Evolutionary conservation across 2,888 invertebrate species (phyloP).

Genomic region (Gari tellinella): DNA sequence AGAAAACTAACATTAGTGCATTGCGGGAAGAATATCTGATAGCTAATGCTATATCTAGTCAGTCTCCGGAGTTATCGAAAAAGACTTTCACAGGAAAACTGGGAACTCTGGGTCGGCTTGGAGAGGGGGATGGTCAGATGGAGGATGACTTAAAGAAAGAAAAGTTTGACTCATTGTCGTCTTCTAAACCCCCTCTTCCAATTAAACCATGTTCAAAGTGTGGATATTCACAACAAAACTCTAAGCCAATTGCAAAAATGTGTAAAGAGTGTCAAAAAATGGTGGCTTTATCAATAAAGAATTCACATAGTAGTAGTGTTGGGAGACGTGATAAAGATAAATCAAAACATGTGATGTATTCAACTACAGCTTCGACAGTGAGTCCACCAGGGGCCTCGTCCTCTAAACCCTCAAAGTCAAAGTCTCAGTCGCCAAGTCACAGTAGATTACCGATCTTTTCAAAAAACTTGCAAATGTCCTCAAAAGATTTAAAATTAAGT

Average conservation of each 20-base stretch:
- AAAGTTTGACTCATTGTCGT: conserved; percentile 36
- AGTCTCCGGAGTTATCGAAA: conserved; percentile 53
- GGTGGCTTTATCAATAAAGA: conserved; percentile 57
- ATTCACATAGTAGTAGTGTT: conserved; percentile 57
- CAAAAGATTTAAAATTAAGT: conserved; percentile 71
- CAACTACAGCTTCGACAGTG: conserved; percentile 52
- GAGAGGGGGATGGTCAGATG: conserved; percentile 57
- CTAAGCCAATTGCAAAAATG: conserved; percentile 58
- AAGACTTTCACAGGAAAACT: conserved; percentile 17
- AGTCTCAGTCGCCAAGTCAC: conserved; percentile 66
- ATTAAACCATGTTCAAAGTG: conserved; percentile 67
- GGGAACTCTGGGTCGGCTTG: conserved; percentile 8
- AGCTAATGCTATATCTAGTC: conserved; percentile 63
- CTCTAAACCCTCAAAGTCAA: conserved; percentile 63
- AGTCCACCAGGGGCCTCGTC: conserved; percentile 50
- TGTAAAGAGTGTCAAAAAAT: conserved; percentile 64
- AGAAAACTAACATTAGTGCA: conserved; percentile 53
- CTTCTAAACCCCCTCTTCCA: conserved; percentile 75
- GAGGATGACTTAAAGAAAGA: conserved; percentile 51
- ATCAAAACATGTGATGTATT: conserved; percentile 45
- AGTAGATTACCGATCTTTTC: conserved; percentile 70
- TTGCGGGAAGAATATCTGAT: conserved; percentile 56
- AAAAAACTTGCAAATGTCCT: conserved; percentile 63
- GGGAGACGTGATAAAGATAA: conserved; percentile 62
- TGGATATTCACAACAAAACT: conserved; percentile 59